phyloP scores from a whole-genome alignment of 2,113 vertebrate species.

The Semicossyphus pulcher region DNA sequence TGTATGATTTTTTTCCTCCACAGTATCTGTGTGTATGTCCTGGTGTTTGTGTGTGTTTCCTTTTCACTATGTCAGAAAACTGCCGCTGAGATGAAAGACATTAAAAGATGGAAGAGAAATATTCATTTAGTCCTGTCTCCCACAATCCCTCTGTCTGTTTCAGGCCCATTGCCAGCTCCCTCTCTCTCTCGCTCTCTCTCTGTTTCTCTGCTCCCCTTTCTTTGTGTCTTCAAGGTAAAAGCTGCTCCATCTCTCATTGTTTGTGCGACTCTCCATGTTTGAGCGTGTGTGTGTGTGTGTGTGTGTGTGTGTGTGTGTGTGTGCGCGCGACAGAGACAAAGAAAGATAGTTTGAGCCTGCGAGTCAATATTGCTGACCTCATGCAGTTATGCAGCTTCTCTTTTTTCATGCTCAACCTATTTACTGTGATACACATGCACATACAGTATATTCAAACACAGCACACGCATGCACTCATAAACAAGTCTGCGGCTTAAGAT shows the following conservation, averaged over 20 bases:
- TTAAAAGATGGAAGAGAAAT: slow-evolving; percentile 69
- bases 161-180: slow-evolving; percentile 26
- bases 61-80: slow-evolving; percentile 36
- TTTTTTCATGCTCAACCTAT: slow-evolving; percentile 24
- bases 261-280: slow-evolving; percentile 4
- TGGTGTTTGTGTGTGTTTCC: slow-evolving; percentile 39
- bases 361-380: slow-evolving; percentile 49
- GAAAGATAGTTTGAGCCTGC: slow-evolving; percentile 34
- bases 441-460: neutral
- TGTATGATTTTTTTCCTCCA: neutral
- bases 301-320: neutral
- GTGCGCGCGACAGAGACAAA: slow-evolving; percentile 2
- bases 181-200: slow-evolving; percentile 21
- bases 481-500: neutral
- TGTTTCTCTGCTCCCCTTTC: slow-evolving; percentile 6
- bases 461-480: slow-evolving; percentile 8
- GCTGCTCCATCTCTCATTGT: slow-evolving; percentile 48
- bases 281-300: slow-evolving; percentile 1
- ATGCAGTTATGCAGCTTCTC: slow-evolving; percentile 27
- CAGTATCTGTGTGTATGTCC: neutral
- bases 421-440: neutral
- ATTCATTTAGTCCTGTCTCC: slow-evolving; percentile 56
- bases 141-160: slow-evolving; percentile 36
- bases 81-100: slow-evolving; percentile 53
- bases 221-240: slow-evolving; percentile 68